Evolutionary conservation across 2,797 vertebrate genomes (phyloP), one percentile per base, ranked within the genome.

Genomic region (Ctenopoma kingsleyae): DNA sequence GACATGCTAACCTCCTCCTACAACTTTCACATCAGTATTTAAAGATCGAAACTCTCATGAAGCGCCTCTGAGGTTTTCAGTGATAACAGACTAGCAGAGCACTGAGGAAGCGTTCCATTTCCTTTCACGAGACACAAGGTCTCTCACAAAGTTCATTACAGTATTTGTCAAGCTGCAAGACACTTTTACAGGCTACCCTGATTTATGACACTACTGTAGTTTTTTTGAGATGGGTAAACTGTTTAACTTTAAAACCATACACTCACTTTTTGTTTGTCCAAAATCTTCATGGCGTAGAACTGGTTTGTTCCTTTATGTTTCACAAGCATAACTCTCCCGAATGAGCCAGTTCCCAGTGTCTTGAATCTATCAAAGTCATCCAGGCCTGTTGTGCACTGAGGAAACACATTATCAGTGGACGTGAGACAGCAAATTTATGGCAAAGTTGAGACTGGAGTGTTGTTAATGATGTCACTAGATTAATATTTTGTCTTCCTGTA

Each of bases 201-300:
- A 47, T 43, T 50, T 48, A 54, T 8, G 17, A 25, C n/a, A 25
- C 22, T 22, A 32, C 30, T 1, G 30, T 9, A 32, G 15, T 36
- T 44, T 19, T 36, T 23, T 17, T 10, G 13, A 52, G 6, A 32
- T 16, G 48, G 3, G 8, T n/a, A 27, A 52, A 54, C 1, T 22
- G 19, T 66, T 35, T n/a, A n/a, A 43, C 47, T 71, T 62, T 8
- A 51, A 62, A 67, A 57, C 1, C 1, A 0, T 12, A 2, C 0
- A 94, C 96, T 80, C 81, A 98, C 98, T 95, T 99, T 99, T 87
- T 99, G 96, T 94, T 99, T 99, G 94, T 99, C 97, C 95, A 99
- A 92, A 91, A 99, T 98, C 95, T 99, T 99, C 97, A 99, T 99
- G 83, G 98, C 98, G 51, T 96, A 98, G 95, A 98, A 98, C 93